Base-by-base conservation (phyloP, 2,797 vertebrate genomes). In the Linurgus olivaceus region DNA sequence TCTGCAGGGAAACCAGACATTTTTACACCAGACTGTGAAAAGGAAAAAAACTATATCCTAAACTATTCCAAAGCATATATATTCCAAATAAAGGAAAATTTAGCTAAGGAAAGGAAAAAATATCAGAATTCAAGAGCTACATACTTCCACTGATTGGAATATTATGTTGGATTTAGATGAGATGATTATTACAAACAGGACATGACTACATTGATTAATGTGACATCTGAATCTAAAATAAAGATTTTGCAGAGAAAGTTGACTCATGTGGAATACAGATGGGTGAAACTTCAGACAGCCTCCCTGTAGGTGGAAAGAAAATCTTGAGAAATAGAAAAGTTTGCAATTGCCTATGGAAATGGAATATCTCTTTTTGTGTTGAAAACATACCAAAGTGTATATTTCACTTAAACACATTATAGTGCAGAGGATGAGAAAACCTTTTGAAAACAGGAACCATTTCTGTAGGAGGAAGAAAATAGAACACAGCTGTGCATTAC, bases 181-280 rank as follows among this genome's bases (percentile, higher is more conserved):
- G 71, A 85, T 63, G 23, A 93, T 90, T 90, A 76, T 80, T 91
- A 67, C 3, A 5, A 90, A 94, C 10, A 63, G 86, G 79, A 86
- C 54, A 74, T 57, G 76, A 90, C 72, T 88, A 50, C n/a, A 31
- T 51, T 88, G 88, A 86, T 81, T 90, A 92, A 65, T 67, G 29
- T 61, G 72, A 85, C 87, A 82, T 73, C 85, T 85, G 78, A 93
- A 55, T 79, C 37, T 76, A 31, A 89, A 94, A 76, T 66, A 88
- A 74, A 91, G 62, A 42, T 67, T 86, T 86, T 90, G 52, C 72
- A 93, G 55, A 88, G 50, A 70, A 89, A 66, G 16, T 82, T 70
- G 37, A 70, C 25, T 90, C 47, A 59, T 31, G 11, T 68, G 71
- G 87, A 91, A 85, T 73, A 82, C 48, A 94, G 51, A 88, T 86